Evolutionary conservation across 2,797 vertebrate species (phyloP).

Genomic region (Sandelia bainsii): DNA sequence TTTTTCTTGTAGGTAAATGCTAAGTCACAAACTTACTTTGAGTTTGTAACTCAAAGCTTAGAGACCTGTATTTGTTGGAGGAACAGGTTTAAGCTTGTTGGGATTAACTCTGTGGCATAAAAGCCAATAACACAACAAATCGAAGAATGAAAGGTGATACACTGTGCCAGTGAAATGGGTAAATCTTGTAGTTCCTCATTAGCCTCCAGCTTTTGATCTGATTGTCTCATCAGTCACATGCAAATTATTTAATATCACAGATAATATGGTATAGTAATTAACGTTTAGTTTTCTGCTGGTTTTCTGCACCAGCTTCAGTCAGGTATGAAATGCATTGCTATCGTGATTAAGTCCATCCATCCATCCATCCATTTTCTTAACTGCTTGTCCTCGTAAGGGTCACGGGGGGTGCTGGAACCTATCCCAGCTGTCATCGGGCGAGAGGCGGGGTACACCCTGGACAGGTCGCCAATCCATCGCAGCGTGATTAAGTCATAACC

Average conservation of each 20-base stretch:
- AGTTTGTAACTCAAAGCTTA: neutral
- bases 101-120: neutral
- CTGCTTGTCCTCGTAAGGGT: no score
- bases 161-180: neutral
- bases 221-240: constrained; percentile 7
- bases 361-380: no score
- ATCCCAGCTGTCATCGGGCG: no score
- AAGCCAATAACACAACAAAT: neutral
- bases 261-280: neutral
- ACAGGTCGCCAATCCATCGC: no score
- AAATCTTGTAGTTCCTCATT: neutral
- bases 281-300: neutral
- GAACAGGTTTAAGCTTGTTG: neutral
- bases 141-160: neutral
- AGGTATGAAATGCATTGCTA: constrained; percentile 5
- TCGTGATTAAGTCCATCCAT: no score
- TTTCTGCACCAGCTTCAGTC: neutral
- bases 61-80: neutral
- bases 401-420: no score
- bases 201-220: neutral
- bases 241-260: neutral
- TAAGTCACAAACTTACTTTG: neutral
- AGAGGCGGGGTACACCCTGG: no score
- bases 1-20: neutral
- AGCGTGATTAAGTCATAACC: constrained; percentile 19